These are phyloP conservation scores for Cichladusa arquata DNA, from an alignment of 2,113 vertebrate species.

Conservation along the genomic window DNA sequence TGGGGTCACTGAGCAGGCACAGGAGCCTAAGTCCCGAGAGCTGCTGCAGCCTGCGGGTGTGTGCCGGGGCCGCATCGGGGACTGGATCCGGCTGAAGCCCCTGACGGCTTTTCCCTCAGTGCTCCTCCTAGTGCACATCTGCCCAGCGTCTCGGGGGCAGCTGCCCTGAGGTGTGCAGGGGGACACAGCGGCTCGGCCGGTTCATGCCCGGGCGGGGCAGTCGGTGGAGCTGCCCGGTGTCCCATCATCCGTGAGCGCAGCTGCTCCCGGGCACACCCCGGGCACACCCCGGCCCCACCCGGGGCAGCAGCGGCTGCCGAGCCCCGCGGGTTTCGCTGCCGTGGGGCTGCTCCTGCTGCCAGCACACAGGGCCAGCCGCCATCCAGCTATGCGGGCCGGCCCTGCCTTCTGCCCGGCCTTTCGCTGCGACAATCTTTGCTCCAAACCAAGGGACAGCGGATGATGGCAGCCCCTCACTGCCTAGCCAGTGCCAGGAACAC, in stretches of 20 bases:
- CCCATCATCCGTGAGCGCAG: neutral
- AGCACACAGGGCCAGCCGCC: fast-evolving
- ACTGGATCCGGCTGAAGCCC: neutral
- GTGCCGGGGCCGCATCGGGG: fast-evolving
- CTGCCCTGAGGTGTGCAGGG: neutral
- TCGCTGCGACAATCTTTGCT: neutral
- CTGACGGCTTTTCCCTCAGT: neutral
- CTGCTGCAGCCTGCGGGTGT: fast-evolving
- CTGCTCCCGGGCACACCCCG: neutral
- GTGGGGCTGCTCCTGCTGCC: neutral
- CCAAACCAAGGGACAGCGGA: neutral
- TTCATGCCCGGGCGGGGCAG: neutral
- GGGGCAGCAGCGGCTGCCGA: neutral
- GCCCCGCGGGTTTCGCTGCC: neutral
- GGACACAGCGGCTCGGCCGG: fast-evolving
- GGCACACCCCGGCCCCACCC: neutral
- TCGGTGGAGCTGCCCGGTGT: fast-evolving
- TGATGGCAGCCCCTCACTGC: neutral
- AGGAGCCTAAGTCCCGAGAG: neutral
- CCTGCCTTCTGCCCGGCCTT: neutral
- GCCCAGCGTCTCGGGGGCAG: fast-evolving
- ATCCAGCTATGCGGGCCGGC: neutral
- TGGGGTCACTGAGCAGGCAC: fast-evolving
- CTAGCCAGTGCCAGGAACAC: neutral
- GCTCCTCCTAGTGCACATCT: too few species aligned